Evolutionary conservation across 2,113 vertebrate genomes (phyloP).

Genomic region (Archocentrus centrarchus): DNA sequence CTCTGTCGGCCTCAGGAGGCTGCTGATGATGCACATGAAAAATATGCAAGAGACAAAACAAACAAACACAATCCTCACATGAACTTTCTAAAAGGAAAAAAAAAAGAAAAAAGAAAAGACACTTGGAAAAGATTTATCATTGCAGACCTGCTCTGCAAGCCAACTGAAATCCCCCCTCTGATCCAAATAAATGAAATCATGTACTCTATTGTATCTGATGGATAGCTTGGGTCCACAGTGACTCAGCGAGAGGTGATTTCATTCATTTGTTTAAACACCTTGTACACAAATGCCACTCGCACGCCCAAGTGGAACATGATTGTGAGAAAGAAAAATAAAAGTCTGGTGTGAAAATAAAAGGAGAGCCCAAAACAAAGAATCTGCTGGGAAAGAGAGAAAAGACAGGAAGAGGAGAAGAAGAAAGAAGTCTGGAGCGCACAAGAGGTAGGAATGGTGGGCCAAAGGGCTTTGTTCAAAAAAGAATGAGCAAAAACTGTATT

Average conservation of each 20-base stretch:
- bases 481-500: constrained; percentile 46
- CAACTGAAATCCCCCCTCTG: not conserved
- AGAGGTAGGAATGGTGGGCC: constrained; percentile 20
- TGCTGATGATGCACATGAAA: not conserved
- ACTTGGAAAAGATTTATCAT: not conserved
- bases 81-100: not conserved
- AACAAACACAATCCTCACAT: not conserved
- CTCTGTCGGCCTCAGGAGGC: not conserved
- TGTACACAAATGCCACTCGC: not conserved
- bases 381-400: constrained; percentile 34
- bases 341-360: constrained; percentile 32
- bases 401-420: constrained; percentile 49
- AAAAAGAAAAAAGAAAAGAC: not conserved
- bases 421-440: constrained; percentile 22
- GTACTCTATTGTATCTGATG: not conserved
- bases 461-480: constrained; percentile 56
- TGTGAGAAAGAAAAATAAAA: constrained; percentile 25
- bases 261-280: constrained; percentile 13
- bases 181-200: not conserved
- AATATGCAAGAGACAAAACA: not conserved
- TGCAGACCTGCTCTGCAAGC: not conserved
- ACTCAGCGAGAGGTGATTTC: not conserved
- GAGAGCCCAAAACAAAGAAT: constrained; percentile 23
- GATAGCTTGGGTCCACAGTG: not conserved
- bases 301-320: constrained; percentile 3